Evolutionary conservation across 2,113 vertebrate species (phyloP).

Genomic region (Mustelus asterias): DNA sequence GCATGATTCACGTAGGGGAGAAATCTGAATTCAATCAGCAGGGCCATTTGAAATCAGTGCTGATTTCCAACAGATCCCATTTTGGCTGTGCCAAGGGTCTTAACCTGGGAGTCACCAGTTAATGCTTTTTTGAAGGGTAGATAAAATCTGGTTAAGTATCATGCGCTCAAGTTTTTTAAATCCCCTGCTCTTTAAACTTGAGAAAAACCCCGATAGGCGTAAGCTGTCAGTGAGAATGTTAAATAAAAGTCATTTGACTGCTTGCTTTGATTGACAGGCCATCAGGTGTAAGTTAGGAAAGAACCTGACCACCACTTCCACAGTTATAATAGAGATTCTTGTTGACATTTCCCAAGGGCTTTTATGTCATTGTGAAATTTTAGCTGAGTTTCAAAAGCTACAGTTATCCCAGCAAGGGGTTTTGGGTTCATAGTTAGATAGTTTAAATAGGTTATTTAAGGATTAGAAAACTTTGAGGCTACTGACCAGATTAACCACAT

Average conservation of each 20-base stretch:
- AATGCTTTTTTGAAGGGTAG: neutral
- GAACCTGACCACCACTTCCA: neutral
- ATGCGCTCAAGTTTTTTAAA: neutral
- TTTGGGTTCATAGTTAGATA: neutral
- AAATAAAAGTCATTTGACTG: neutral
- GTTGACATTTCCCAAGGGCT: neutral
- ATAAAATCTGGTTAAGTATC: neutral
- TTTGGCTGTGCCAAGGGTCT: neutral
- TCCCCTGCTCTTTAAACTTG: neutral
- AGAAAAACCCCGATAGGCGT: neutral
- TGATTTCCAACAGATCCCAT: neutral
- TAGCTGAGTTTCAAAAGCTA: neutral
- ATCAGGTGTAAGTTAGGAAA: neutral
- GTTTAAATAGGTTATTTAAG: neutral
- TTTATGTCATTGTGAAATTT: neutral
- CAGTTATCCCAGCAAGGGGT: neutral
- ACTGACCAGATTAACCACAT: neutral
- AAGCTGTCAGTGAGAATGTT: neutral
- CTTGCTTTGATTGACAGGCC: neutral
- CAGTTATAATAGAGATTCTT: neutral
- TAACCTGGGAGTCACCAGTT: neutral
- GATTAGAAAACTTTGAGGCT: neutral
- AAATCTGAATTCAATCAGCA: neutral
- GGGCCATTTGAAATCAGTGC: neutral
- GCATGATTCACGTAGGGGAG: too few species aligned